Conservation (phyloP, 2,888 invertebrate genomes). For the Cephus pygmeus region DNA sequence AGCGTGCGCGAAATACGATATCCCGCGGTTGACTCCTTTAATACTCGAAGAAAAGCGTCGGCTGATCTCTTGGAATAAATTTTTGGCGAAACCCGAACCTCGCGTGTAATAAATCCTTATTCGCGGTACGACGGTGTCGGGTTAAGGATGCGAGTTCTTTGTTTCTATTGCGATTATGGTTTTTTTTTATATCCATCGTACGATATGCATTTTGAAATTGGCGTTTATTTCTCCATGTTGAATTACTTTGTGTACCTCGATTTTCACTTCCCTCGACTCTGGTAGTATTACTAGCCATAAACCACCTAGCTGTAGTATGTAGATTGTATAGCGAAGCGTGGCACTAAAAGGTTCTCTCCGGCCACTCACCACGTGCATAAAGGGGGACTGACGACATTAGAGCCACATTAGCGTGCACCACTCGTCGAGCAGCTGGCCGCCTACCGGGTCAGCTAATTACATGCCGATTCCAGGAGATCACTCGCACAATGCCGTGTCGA, state of each 20-base stretch:
- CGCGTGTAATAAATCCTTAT: not conserved
- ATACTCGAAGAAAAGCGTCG: not conserved
- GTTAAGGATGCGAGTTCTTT: conserved; percentile 13
- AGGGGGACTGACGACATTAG: conserved; percentile 54
- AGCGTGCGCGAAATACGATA: not conserved
- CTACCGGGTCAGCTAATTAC: conserved; percentile 53
- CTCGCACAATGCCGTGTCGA: conserved; percentile 36
- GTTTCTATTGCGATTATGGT: not conserved
- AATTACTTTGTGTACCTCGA: not conserved
- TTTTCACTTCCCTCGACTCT: not conserved
- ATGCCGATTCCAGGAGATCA: conserved; percentile 50
- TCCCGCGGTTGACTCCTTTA: not conserved
- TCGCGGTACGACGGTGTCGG: not conserved
- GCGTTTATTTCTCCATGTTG: not conserved
- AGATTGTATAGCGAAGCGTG: conserved; percentile 12
- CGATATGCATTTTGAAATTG: not conserved
- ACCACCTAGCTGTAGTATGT: not conserved
- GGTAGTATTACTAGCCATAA: not conserved
- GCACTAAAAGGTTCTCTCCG: conserved; percentile 29
- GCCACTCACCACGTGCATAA: conserved; percentile 25
- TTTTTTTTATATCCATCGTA: too few relatives aligned
- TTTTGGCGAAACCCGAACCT: not conserved
- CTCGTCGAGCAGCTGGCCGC: conserved; percentile 58
- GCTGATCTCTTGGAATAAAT: conserved; percentile 1
- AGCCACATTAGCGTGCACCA: conserved; percentile 57